Conservation (phyloP, 2,113 vertebrate species). For the Condylura cristata region DNA sequence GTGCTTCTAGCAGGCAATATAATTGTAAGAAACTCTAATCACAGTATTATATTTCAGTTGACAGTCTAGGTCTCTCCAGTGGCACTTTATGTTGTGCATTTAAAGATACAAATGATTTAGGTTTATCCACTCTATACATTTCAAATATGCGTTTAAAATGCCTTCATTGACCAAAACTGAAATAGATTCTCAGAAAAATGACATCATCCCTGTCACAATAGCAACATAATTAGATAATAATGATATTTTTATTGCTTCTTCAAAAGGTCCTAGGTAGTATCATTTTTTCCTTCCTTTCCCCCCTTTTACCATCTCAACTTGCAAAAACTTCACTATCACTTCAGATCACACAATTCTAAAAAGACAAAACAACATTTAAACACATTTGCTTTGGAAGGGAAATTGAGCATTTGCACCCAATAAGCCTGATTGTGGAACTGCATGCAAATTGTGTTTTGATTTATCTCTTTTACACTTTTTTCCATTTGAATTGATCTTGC, state of each 20-base stretch:
- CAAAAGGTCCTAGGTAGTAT: constrained; percentile 85
- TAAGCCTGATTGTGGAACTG: constrained; percentile 90
- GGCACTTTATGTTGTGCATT: constrained; percentile 69
- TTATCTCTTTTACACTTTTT: constrained; percentile 92
- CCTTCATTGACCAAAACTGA: constrained; percentile 77
- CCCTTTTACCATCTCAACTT: constrained; percentile 85
- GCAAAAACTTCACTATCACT: constrained; percentile 88
- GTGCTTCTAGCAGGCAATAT: constrained; percentile 66
- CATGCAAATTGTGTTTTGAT: constrained; percentile 93
- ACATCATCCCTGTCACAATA: constrained; percentile 74
- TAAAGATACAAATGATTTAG: constrained; percentile 64
- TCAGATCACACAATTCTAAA: constrained; percentile 86
- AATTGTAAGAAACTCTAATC: constrained; percentile 77
- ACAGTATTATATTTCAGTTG: constrained; percentile 76
- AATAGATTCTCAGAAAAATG: constrained; percentile 81
- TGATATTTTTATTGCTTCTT: constrained; percentile 88
- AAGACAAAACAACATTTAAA: constrained; percentile 88
- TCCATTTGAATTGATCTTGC: constrained; percentile 93
- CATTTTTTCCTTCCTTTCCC: constrained; percentile 71
- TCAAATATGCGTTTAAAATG: constrained; percentile 80
- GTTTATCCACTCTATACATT: constrained; percentile 76
- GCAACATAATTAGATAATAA: constrained; percentile 86
- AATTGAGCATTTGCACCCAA: constrained; percentile 89
- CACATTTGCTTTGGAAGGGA: constrained; percentile 88
- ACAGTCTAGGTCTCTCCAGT: constrained; percentile 73